Evolutionary conservation across 2,113 vertebrate genomes (phyloP).

Genomic region (Delphinapterus leucas): DNA sequence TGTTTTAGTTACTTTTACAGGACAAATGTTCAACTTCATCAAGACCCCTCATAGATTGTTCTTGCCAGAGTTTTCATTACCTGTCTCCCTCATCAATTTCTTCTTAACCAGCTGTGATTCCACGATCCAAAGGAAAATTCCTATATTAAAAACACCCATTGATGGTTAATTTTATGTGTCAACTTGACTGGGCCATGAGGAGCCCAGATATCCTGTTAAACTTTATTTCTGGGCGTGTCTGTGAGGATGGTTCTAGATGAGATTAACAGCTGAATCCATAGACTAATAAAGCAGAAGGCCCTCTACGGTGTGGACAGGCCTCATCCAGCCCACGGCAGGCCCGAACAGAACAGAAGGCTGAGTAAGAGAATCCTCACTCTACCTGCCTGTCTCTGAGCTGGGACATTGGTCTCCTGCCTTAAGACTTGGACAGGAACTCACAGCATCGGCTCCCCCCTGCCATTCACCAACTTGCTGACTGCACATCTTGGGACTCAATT

Average conservation of each 20-base stretch:
- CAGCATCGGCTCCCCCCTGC: background rate
- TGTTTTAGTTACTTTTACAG: background rate
- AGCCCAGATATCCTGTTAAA: background rate
- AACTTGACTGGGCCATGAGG: too few relatives aligned
- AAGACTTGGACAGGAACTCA: background rate
- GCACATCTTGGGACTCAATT: background rate
- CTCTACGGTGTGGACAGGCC: background rate
- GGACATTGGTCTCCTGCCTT: background rate
- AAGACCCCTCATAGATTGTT: background rate
- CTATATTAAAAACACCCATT: background rate
- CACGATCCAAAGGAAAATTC: background rate
- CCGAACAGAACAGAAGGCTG: fast-evolving
- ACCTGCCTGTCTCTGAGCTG: too few relatives aligned
- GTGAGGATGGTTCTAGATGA: background rate
- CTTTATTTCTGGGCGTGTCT: background rate
- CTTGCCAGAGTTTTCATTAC: background rate
- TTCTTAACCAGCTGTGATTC: background rate
- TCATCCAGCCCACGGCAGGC: background rate
- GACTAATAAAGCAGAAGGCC: background rate
- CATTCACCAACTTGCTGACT: background rate
- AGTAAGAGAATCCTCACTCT: background rate
- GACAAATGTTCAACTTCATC: background rate
- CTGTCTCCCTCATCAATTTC: background rate
- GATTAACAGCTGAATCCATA: background rate
- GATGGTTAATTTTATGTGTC: background rate